A percentile compares a stretch with the other conserved stretches of the same genome.
Conservation (phyloP, 1,140 invertebrate genomes). For the Drosophila teissieri region DNA sequence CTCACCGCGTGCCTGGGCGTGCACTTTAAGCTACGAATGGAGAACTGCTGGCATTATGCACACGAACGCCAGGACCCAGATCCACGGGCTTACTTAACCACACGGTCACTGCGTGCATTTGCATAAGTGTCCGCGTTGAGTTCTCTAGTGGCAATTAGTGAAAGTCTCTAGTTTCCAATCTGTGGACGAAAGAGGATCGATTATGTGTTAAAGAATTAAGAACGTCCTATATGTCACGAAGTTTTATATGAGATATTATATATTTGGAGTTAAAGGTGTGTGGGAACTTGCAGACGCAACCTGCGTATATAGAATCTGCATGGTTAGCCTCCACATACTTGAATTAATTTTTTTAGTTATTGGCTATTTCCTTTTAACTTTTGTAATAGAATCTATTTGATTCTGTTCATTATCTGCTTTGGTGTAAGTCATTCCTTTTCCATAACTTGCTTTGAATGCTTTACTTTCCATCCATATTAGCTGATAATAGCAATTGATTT, state of each 20-base stretch:
- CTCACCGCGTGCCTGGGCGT: slow-evolving; percentile 24
- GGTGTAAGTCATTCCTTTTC: too few relatives aligned
- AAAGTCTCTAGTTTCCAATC: slow-evolving; percentile 6
- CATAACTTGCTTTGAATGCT: neutral
- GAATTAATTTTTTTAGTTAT: too few relatives aligned
- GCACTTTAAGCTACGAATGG: slow-evolving; percentile 34
- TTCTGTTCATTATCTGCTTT: too few relatives aligned
- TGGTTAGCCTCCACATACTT: too few relatives aligned
- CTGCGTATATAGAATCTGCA: too few relatives aligned
- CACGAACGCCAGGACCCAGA: slow-evolving; percentile 20
- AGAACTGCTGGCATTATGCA: slow-evolving; percentile 52
- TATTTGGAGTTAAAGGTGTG: too few relatives aligned
- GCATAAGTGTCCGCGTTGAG: slow-evolving; percentile 33
- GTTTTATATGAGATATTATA: neutral
- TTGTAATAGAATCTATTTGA: too few relatives aligned
- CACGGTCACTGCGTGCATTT: slow-evolving; percentile 25
- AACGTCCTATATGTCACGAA: too few relatives aligned
- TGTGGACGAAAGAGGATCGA: neutral
- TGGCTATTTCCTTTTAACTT: too few relatives aligned
- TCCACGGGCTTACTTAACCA: slow-evolving; percentile 7
- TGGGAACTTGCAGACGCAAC: too few relatives aligned
- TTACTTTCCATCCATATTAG: neutral
- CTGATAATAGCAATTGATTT: neutral
- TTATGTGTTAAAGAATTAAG: too few relatives aligned
- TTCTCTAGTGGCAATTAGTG: slow-evolving; percentile 56